These are phyloP conservation scores for Eleginops maclovinus DNA, from an alignment of 2,113 vertebrate genomes.

Conservation along the genomic window DNA sequence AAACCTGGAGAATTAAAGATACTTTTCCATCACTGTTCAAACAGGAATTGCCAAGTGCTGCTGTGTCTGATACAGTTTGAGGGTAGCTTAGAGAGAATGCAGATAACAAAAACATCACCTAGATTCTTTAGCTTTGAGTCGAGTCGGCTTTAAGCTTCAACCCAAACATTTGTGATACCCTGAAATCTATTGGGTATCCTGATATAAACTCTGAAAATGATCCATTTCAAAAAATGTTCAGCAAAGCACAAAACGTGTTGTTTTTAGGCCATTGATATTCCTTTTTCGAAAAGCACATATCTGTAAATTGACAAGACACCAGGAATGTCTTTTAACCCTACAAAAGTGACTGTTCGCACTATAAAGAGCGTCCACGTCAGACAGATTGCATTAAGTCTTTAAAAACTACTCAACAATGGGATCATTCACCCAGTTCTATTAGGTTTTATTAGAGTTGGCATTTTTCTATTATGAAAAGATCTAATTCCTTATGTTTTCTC, in stretches of 20 bases:
- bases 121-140: too few relatives aligned
- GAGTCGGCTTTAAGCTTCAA: too few relatives aligned
- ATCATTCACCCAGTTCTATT: constrained; percentile 27
- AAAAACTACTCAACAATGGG: constrained; percentile 35
- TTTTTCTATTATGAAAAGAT: not conserved
- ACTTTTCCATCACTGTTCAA: not conserved
- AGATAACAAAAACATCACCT: constrained; percentile 15
- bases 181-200: not conserved
- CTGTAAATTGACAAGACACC: not conserved
- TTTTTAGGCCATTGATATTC: not conserved
- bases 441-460: constrained; percentile 20
- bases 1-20: constrained; percentile 13
- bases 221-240: too few relatives aligned
- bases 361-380: constrained; percentile 14
- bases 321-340: not conserved
- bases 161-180: too few relatives aligned
- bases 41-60: not conserved
- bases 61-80: not conserved
- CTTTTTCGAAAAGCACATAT: constrained; percentile 2
- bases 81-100: constrained; percentile 2
- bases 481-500: constrained; percentile 56
- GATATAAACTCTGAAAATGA: not conserved
- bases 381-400: constrained; percentile 37
- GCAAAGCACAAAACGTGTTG: not conserved
- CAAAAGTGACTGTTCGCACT: constrained; percentile 7